These are phyloP conservation scores for Plemyria rubiginata DNA, from an alignment of 2,888 invertebrate genomes.

Conservation along the genomic window DNA sequence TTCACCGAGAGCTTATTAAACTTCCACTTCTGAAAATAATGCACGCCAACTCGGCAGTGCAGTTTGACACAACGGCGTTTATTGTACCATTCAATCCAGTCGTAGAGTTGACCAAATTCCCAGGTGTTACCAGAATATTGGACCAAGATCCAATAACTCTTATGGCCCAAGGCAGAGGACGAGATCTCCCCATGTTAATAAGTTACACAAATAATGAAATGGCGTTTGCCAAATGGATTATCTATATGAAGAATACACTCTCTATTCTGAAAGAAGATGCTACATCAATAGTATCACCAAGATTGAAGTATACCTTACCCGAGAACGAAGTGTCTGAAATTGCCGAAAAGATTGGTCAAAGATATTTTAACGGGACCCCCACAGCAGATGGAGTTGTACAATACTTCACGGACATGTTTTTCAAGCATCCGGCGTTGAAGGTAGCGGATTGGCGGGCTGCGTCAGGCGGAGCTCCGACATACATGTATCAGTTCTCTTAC, in stretches of 20 bases:
- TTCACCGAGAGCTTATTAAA: conserved; percentile 43
- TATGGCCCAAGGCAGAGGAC: conserved; percentile 47
- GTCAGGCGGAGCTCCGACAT: conserved; percentile 58
- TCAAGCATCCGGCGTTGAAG: conserved; percentile 50
- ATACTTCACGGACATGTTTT: conserved; percentile 40
- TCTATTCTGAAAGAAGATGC: conserved; percentile 9
- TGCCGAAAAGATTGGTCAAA: conserved; percentile 36
- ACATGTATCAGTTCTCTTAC: conserved; percentile 75
- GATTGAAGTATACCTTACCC: conserved; percentile 35
- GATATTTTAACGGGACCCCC: conserved; percentile 42
- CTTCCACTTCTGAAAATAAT: conserved; percentile 53
- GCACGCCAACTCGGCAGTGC: conserved; percentile 42
- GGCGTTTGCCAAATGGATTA: conserved; percentile 23
- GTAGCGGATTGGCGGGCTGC: conserved; percentile 43
- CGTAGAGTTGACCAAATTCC: conserved; percentile 40
- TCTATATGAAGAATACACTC: conserved; percentile 12
- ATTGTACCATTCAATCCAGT: conserved; percentile 48
- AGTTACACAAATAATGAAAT: conserved; percentile 44
- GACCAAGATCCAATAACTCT: conserved; percentile 49
- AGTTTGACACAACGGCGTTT: conserved; percentile 32
- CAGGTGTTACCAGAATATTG: conserved; percentile 46
- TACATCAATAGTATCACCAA: conserved; percentile 33
- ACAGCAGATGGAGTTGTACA: conserved; percentile 38
- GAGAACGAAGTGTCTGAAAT: conserved; percentile 34
- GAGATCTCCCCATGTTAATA: conserved; percentile 48